Evolutionary conservation across 1,140 invertebrate species (phyloP), one percentile per base, ranked within the genome.

Genomic region (Papilio polyxenes): DNA sequence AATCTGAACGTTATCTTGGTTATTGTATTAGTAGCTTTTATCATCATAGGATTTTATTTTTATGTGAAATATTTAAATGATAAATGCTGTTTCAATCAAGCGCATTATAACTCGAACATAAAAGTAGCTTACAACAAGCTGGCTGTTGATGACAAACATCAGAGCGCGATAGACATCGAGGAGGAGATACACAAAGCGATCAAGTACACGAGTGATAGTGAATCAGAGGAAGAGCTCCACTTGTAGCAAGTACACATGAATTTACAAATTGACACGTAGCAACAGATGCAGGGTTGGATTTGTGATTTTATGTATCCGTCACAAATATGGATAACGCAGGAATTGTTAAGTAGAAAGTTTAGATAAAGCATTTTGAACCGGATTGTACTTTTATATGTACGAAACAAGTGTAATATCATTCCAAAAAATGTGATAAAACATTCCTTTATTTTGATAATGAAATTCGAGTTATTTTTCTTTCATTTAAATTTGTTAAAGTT

Each of bases 121-220:
- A 90, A 89, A 79, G 89, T 90, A 69, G 90, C 89, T 9, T 93
- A 94, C 83, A 91, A 93, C 62, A 93, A 92, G 85, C 85, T 94
- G 69, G 89, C 92, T 44, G 85, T 88, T 72, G 92, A 92, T 81
- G 92, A 94, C n/a, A 92, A 92, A 84, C 82, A 89, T 74, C 91
- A 92, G 69, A 93, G 88, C 56, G 92, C 90, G n/a, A 72, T 91
- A n/a, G 92, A 93, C 69, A 87, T 94, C 23, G 91, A 94, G 83
- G 88, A 93, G 80, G 93, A 94, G 81, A 93, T 94, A 78, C 89
- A 90, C n/a, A 90, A 92, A 76, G 93, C 92, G 79, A 85, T 93
- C 49, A 89, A 90, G 48, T 89, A 89, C 82, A 89, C 84, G 15
- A 94, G 90, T 49, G 92, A 93, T 40, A 92, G 89, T 82, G 93